Conservation (phyloP, 2,888 invertebrate species). For the Andrena flavipes region DNA sequence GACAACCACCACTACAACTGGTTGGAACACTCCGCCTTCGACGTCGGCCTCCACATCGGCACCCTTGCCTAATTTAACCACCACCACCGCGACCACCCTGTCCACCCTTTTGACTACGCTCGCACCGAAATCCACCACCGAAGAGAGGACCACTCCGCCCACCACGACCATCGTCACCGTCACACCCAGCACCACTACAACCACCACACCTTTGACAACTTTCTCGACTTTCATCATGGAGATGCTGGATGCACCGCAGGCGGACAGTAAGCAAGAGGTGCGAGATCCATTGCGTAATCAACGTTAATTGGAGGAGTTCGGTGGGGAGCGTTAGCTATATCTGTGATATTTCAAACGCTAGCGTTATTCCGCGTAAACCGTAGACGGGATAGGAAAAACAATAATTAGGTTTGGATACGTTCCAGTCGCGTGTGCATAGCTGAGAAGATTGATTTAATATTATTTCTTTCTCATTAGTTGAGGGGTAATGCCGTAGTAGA, state of each 20-base stretch:
- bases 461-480: too few relatives aligned
- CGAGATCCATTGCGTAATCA: not conserved
- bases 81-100: constrained; percentile 79
- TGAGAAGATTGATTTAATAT: too few relatives aligned
- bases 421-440: too few relatives aligned
- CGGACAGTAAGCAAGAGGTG: constrained; percentile 60
- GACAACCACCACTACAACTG: constrained; percentile 84
- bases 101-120: constrained; percentile 78
- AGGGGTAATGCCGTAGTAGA: too few relatives aligned
- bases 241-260: constrained; percentile 74
- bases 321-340: too few relatives aligned
- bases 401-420: too few relatives aligned
- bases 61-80: constrained; percentile 80
- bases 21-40: constrained; percentile 80
- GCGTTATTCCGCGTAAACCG: too few relatives aligned
- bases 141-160: constrained; percentile 83
- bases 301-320: too few relatives aligned
- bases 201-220: constrained; percentile 85
- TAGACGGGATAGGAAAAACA: too few relatives aligned
- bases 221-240: constrained; percentile 86
- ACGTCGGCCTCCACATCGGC: constrained; percentile 75
- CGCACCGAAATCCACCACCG: constrained; percentile 84
- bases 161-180: constrained; percentile 83
- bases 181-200: constrained; percentile 84
- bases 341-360: too few relatives aligned